phyloP scores from a whole-genome alignment of 2,113 vertebrate species.

The Dinomys branickii region DNA sequence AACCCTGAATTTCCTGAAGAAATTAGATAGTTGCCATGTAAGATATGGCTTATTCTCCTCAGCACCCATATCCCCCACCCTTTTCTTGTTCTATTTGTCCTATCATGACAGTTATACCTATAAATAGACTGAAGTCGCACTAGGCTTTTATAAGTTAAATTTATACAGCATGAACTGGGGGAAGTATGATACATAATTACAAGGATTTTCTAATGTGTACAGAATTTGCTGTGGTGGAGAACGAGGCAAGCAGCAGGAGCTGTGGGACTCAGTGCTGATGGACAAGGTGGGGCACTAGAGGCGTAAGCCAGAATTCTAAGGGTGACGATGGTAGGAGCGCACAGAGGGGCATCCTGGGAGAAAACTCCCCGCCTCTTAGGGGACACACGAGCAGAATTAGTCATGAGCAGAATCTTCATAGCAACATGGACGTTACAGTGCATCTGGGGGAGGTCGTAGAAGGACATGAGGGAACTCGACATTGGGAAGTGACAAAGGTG shows the following conservation, averaged over 20 bases:
- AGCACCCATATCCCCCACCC: accelerated
- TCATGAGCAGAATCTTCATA: neutral
- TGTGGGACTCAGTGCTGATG: neutral
- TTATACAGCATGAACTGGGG: neutral
- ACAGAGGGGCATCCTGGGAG: neutral
- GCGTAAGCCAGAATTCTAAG: neutral
- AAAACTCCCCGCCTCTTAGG: neutral
- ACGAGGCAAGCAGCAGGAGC: neutral
- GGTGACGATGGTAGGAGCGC: neutral
- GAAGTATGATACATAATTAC: neutral
- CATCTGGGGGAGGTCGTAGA: neutral
- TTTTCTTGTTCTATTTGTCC: neutral
- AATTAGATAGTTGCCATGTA: neutral
- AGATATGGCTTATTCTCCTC: neutral
- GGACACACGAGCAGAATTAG: too few species aligned
- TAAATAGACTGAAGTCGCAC: neutral
- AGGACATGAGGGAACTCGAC: neutral
- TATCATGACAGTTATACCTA: neutral
- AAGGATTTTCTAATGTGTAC: neutral
- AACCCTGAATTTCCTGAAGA: neutral
- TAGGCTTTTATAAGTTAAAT: neutral
- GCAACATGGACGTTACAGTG: neutral
- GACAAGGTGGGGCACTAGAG: neutral
- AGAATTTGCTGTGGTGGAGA: neutral
- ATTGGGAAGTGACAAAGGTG: neutral